These are phyloP conservation scores for Chaenodraco wilsoni DNA, from an alignment of 2,797 vertebrate genomes.

Conservation along the genomic window DNA sequence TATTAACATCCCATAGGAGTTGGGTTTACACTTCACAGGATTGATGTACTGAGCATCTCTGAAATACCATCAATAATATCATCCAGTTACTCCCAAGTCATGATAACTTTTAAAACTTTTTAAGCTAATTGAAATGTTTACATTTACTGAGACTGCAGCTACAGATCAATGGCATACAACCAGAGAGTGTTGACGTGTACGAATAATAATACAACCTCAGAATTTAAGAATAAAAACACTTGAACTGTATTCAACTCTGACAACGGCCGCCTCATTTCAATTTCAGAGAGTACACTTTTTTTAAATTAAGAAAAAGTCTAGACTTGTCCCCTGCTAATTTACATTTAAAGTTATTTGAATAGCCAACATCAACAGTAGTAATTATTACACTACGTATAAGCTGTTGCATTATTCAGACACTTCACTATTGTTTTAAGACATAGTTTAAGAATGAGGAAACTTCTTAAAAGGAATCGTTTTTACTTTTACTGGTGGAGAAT, in stretches of 20 bases:
- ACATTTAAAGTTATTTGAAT: background rate
- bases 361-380: background rate
- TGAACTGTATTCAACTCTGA: background rate
- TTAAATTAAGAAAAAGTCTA: too few species aligned
- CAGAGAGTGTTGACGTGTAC: background rate
- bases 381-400: background rate
- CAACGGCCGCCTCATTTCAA: background rate
- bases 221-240: background rate
- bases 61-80: background rate
- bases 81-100: background rate
- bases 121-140: background rate
- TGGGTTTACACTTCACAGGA: background rate
- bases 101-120: background rate
- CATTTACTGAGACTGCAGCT: background rate
- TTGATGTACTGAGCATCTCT: background rate
- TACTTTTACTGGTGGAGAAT: background rate
- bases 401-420: too few species aligned
- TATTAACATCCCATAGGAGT: slow-evolving; percentile 22
- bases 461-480: background rate
- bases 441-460: too few species aligned
- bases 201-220: background rate
- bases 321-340: too few species aligned
- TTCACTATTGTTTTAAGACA: too few species aligned
- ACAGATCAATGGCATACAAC: background rate
- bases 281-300: background rate